A percentile compares a stretch with the other conserved stretches of the same genome.
phyloP scores from a whole-genome alignment of 2,113 vertebrate species.

The Melanerpes formicivorus region DNA sequence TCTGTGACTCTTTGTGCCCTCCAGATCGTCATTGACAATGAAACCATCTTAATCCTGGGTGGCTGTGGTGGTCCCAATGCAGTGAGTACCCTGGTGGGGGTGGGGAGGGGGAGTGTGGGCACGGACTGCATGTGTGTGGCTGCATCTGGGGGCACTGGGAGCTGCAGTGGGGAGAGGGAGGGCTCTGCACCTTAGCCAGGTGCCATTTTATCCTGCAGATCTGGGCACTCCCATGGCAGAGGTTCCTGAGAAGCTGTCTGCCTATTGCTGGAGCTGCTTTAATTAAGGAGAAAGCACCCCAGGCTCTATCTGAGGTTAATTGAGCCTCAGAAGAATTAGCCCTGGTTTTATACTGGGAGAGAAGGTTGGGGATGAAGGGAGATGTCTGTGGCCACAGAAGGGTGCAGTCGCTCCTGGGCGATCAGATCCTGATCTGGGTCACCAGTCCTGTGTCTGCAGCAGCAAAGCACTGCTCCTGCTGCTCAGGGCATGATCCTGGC shows the following conservation, averaged over 20 bases:
- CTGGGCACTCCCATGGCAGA: not conserved
- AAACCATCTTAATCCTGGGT: conserved; percentile 93
- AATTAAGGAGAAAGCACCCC: not conserved
- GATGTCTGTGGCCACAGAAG: not conserved
- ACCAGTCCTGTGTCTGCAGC: not conserved
- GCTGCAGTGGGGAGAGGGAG: not conserved
- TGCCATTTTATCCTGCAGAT: not conserved
- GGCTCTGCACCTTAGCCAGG: fast-evolving
- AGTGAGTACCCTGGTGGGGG: conserved; percentile 77
- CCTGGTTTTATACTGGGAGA: not conserved
- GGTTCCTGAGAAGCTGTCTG: not conserved
- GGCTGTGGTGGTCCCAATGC: conserved; percentile 98
- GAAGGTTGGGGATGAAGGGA: not conserved
- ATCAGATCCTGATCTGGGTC: not conserved
- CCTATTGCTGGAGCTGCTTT: not conserved
- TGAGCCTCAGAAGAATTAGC: not conserved
- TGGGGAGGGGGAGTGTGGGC: not conserved
- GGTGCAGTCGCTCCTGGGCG: not conserved
- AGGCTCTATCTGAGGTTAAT: not conserved
- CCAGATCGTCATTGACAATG: conserved; percentile 92
- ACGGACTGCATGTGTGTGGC: fast-evolving
- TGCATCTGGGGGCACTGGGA: not conserved
- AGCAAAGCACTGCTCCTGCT: not conserved
- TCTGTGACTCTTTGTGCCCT: not conserved
- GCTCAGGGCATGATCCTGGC: not conserved